Evolutionary conservation across 1,140 invertebrate species (phyloP).

Genomic region (Planococcus citri): DNA sequence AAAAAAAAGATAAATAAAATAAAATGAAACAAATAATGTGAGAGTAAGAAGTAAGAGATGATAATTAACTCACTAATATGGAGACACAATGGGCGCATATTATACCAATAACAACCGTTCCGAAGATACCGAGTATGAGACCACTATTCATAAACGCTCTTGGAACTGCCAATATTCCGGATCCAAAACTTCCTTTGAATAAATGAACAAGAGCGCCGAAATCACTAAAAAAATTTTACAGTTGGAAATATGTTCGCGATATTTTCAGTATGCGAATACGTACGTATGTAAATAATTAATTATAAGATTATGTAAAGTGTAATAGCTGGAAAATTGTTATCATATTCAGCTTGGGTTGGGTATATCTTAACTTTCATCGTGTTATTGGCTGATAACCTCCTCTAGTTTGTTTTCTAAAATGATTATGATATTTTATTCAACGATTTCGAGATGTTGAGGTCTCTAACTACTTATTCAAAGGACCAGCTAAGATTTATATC

Average conservation of each 20-base stretch:
- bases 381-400: too few species aligned
- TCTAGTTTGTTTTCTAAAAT: too few species aligned
- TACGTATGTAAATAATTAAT: background rate
- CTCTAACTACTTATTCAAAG: conserved; percentile 1
- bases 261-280: background rate
- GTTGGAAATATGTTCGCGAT: background rate
- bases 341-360: too few species aligned
- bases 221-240: conserved; percentile 31
- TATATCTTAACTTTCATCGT: too few species aligned
- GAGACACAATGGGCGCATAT: conserved; percentile 39
- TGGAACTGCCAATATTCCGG: conserved; percentile 47
- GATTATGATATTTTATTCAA: too few species aligned
- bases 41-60: too few species aligned
- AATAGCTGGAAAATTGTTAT: background rate
- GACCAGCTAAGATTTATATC: background rate
- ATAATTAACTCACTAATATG: conserved; percentile 34
- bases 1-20: too few species aligned
- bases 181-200: conserved; percentile 43
- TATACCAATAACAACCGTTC: conserved; percentile 35
- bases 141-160: conserved; percentile 45
- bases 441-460: too few species aligned
- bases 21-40: too few species aligned
- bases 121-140: conserved; percentile 37
- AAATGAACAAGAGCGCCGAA: conserved; percentile 38
- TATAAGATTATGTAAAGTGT: background rate